Conservation (phyloP, 2,113 vertebrate species). For the Phyllopteryx taeniolatus region DNA sequence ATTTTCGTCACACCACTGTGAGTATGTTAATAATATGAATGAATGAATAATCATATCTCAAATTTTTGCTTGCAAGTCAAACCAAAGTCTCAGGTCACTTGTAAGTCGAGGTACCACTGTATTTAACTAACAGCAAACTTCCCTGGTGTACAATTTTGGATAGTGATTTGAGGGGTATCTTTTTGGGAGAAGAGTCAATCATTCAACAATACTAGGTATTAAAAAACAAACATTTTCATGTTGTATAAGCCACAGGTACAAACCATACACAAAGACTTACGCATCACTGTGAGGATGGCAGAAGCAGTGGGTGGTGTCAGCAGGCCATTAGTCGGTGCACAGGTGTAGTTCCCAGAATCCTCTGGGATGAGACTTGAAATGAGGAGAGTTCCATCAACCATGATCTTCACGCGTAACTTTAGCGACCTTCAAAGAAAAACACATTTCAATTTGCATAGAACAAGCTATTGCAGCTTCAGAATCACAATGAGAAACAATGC, state of each 20-base stretch:
- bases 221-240: background rate
- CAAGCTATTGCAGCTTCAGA: slow-evolving; percentile 4
- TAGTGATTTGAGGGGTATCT: no score
- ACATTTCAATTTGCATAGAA: background rate
- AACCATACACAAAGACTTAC: slow-evolving; percentile 69
- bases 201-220: no score
- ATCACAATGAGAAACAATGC: slow-evolving; percentile 10
- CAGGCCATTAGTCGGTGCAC: slow-evolving; percentile 88
- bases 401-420: slow-evolving; percentile 85
- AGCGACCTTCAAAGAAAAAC: slow-evolving; percentile 72
- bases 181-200: no score
- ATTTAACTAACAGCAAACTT: no score
- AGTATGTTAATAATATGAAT: no score
- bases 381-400: slow-evolving; percentile 90
- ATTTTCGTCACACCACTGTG: no score
- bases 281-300: slow-evolving; percentile 83
- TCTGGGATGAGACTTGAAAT: slow-evolving; percentile 77
- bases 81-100: no score
- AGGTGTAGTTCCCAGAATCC: slow-evolving; percentile 87
- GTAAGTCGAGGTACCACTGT: no score
- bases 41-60: no score
- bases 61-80: no score
- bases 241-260: slow-evolving; percentile 1
- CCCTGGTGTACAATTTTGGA: no score
- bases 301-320: slow-evolving; percentile 81